Base-by-base conservation (phyloP, 2,113 vertebrate species). In the Siphamia tubifer region DNA sequence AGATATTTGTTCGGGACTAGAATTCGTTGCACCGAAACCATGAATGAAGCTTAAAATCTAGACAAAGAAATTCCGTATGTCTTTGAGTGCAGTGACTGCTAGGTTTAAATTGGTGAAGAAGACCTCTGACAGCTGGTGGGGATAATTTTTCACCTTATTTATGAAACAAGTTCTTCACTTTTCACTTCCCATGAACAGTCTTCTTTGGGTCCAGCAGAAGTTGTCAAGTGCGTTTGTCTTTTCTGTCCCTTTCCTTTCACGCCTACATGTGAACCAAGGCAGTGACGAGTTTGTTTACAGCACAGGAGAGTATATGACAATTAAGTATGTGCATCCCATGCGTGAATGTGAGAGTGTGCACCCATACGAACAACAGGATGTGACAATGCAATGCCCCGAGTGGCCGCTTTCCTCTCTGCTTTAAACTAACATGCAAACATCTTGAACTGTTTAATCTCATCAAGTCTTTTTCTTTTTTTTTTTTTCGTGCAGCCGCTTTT, bases 391-490 rank as follows among this genome's bases (percentile, higher is more conserved):
- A 40, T 48, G 72, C 34, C 38, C 60, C 10, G 1, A 64, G 53
- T 72, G 57, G 67, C 67, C 39, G 66, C 67, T 71, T 76, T 55
- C 58, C 62, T 43, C 48, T 83, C 49, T 21, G 70, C 65, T 81
- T 84, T 65, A 69, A 77, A 80, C 52, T 65, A 79, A 81, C 75
- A 70, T 32, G 61, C 4, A 24, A 82, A 90, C 90, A 91, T 91
- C 88, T 91, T 92, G 88, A 93, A 91, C 80, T 15, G 67, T 74
- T 92, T 90, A 88, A 87, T 90, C 87, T 88, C 84, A 91, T 90
- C 87, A 90, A 78, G 51, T 68, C 64, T 45, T 71, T 47, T 74
- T 53, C n/a, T n/a, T 71, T 81, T 77, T 83, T 80, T 45, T 54
- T 48, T 55, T 63, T 38, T 51, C 25, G 3, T 72, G 58, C 39